Conservation (phyloP, 2,888 invertebrate species). For the Acleris sparsana region DNA sequence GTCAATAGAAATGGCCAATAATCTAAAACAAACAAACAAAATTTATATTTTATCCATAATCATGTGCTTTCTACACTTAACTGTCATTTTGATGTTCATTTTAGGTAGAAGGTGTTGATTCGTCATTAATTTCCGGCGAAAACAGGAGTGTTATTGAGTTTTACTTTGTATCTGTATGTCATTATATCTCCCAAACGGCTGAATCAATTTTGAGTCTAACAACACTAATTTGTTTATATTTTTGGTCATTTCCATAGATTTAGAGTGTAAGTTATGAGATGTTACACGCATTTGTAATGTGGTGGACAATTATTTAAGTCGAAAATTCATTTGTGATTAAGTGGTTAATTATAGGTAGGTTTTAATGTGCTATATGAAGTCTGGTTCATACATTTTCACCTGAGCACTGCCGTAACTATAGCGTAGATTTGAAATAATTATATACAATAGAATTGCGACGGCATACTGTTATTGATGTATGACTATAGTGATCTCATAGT, state of each 20-base stretch:
- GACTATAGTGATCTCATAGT: conserved; percentile 35
- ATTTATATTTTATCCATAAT: too few relatives aligned
- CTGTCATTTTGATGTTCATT: too few relatives aligned
- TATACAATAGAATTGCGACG: conserved; percentile 29
- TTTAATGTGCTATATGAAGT: conserved; percentile 30
- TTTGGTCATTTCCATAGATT: too few relatives aligned
- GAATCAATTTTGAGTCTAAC: too few relatives aligned
- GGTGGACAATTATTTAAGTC: conserved; percentile 45
- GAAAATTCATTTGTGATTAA: conserved; percentile 36
- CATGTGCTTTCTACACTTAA: too few relatives aligned
- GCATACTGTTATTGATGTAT: conserved; percentile 35
- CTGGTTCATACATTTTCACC: conserved; percentile 28
- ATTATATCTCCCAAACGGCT: too few relatives aligned
- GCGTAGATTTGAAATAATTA: conserved; percentile 29
- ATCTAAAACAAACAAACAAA: too few relatives aligned
- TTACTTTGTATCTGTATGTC: too few relatives aligned
- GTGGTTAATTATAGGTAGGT: conserved; percentile 28
- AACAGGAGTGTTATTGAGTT: too few relatives aligned
- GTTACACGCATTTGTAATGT: conserved; percentile 42
- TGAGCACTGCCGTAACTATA: conserved; percentile 52
- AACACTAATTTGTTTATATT: too few relatives aligned
- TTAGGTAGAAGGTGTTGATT: too few relatives aligned
- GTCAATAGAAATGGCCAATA: not conserved
- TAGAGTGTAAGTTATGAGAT: conserved; percentile 2
- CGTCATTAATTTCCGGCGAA: too few relatives aligned